Evolutionary conservation across 2,888 invertebrate genomes (phyloP).

Genomic region (Molanna angustata): DNA sequence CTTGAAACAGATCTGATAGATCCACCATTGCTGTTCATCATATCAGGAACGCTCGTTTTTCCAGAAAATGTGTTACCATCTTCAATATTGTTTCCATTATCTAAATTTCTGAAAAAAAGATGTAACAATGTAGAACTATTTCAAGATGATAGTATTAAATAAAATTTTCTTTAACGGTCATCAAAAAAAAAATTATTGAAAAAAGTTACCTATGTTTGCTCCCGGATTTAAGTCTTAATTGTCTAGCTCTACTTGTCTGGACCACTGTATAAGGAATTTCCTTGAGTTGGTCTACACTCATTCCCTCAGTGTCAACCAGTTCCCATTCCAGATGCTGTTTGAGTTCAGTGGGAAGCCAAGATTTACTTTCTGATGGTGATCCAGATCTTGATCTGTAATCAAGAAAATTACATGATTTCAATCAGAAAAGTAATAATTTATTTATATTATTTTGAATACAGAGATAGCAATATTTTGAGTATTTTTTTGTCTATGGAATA

Average conservation of each 20-base stretch:
- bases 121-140: too few species aligned
- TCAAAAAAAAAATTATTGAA: too few species aligned
- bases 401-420: too few species aligned
- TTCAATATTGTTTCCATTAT: slow-evolving; percentile 23
- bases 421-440: too few species aligned
- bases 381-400: slow-evolving; percentile 59
- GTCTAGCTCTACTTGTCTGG: slow-evolving; percentile 65
- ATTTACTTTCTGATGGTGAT: slow-evolving; percentile 66
- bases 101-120: slow-evolving; percentile 28
- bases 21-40: slow-evolving; percentile 43
- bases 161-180: too few species aligned
- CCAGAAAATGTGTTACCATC: slow-evolving; percentile 19
- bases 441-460: too few species aligned
- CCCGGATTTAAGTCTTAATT: slow-evolving; percentile 52
- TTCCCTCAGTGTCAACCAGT: slow-evolving; percentile 83
- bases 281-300: slow-evolving; percentile 81
- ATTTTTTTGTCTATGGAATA: too few species aligned
- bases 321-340: slow-evolving; percentile 87
- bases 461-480: too few species aligned
- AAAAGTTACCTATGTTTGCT: slow-evolving; percentile 25
- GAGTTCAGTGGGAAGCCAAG: slow-evolving; percentile 72
- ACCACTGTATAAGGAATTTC: slow-evolving; percentile 89
- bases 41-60: slow-evolving; percentile 22
- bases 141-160: too few species aligned
- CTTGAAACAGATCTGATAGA: slow-evolving; percentile 60